Evolutionary conservation across 2,888 invertebrate genomes (phyloP).

Genomic region (Scaptomyza caliginosa): DNA sequence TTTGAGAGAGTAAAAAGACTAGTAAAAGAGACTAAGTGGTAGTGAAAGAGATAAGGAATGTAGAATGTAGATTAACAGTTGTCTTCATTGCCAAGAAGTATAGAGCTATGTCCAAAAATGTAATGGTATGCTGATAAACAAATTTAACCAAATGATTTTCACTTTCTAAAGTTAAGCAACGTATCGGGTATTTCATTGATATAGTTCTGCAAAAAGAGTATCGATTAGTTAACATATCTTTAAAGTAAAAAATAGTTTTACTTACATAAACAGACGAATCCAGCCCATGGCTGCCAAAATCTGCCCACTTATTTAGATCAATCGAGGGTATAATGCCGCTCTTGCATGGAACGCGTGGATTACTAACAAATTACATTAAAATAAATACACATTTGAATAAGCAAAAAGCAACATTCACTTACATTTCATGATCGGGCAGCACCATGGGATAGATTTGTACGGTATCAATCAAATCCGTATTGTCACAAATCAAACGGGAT

Average conservation of each 20-base stretch:
- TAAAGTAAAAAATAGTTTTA: conserved; percentile 45
- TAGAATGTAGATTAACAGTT: conserved; percentile 18
- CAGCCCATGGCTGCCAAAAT: conserved; percentile 86
- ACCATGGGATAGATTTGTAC: conserved; percentile 97
- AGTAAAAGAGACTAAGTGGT: conserved; percentile 60
- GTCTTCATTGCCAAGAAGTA: conserved; percentile 16
- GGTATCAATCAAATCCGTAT: conserved; percentile 95
- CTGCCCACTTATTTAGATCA: conserved; percentile 96
- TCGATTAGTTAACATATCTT: not conserved
- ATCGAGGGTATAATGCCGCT: conserved; percentile 94
- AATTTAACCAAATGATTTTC: conserved; percentile 47
- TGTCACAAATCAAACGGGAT: conserved; percentile 94
- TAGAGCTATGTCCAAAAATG: conserved; percentile 6
- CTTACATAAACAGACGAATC: conserved; percentile 87
- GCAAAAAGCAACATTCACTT: conserved; percentile 84
- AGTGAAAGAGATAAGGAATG: conserved; percentile 2
- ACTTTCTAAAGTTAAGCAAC: conserved; percentile 83
- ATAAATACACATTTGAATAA: not conserved
- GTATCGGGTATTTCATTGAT: conserved; percentile 84
- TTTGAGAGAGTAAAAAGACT: conserved; percentile 51
- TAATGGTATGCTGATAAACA: conserved; percentile 12
- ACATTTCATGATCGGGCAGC: conserved; percentile 96
- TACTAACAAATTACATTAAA: conserved; percentile 85
- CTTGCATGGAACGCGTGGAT: conserved; percentile 96
- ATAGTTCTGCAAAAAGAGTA: conserved; percentile 82